Percentiles rank a stretch among this genome's conserved stretches.
Evolutionary conservation across 35 echinoderm and acorn worm species (phyloP).

Genomic region (Ophiothrix spiculata): DNA sequence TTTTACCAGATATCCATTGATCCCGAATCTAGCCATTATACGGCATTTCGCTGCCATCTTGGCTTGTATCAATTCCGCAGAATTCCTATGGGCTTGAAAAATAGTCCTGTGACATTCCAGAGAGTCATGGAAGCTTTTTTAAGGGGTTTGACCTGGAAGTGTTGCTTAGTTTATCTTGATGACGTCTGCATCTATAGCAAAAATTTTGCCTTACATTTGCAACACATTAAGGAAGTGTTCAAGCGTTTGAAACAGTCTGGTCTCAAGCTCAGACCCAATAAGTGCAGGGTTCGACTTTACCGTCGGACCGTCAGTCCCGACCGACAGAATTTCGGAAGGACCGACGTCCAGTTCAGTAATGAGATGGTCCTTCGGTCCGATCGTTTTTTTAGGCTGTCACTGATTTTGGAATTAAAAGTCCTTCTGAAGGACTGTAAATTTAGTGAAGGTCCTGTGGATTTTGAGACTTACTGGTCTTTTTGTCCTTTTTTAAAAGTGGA

Average conservation of each 20-base stretch:
- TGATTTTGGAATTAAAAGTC: no score
- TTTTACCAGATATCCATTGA: constrained; percentile 4
- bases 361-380: no score
- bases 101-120: not conserved
- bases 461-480: no score
- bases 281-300: no score
- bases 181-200: not conserved
- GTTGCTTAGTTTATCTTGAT: not conserved
- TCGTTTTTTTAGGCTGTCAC: no score
- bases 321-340: no score
- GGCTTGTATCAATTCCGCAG: not conserved
- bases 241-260: not conserved
- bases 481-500: no score
- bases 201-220: constrained; percentile 16
- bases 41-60: not conserved
- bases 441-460: no score
- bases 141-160: not conserved
- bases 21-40: not conserved
- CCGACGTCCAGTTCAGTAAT: no score
- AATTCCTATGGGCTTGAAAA: not conserved
- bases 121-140: not conserved
- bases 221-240: constrained; percentile 5
- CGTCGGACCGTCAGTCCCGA: no score
- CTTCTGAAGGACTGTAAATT: no score
- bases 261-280: constrained; percentile 31